Conservation (phyloP, 2,888 invertebrate species). For the Apamea sordens region DNA sequence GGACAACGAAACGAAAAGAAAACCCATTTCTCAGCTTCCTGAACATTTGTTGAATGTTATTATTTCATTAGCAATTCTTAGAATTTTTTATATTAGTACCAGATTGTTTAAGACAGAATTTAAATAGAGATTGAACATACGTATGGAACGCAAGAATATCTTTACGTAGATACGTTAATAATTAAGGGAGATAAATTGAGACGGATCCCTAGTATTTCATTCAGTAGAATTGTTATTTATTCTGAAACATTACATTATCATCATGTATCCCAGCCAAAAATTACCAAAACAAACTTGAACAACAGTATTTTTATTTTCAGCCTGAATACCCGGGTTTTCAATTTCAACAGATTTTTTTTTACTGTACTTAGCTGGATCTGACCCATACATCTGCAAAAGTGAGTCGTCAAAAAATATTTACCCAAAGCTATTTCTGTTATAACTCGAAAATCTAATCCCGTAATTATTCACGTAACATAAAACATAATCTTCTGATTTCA, state of each 20-base stretch:
- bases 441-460: slow-evolving; percentile 34
- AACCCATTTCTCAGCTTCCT: slow-evolving; percentile 33
- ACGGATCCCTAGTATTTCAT: neutral
- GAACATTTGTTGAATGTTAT: neutral
- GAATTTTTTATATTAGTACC: neutral
- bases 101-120: slow-evolving; percentile 10
- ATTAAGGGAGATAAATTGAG: neutral
- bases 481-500: slow-evolving; percentile 52
- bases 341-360: neutral
- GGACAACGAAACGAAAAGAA: slow-evolving; percentile 25
- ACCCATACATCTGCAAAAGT: slow-evolving; percentile 1
- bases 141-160: neutral
- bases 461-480: slow-evolving; percentile 53
- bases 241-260: neutral
- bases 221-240: slow-evolving; percentile 26
- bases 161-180: no score
- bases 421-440: slow-evolving; percentile 19
- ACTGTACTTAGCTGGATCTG: neutral
- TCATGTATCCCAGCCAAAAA: neutral
- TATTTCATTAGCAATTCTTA: slow-evolving; percentile 22
- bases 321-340: neutral
- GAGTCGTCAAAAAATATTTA: slow-evolving; percentile 8
- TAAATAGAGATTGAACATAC: neutral
- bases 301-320: slow-evolving; percentile 16
- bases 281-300: neutral